Evolutionary conservation across 2,113 vertebrate genomes (phyloP), one percentile per base, ranked within the genome.

Genomic region (Dermatemys mawii): DNA sequence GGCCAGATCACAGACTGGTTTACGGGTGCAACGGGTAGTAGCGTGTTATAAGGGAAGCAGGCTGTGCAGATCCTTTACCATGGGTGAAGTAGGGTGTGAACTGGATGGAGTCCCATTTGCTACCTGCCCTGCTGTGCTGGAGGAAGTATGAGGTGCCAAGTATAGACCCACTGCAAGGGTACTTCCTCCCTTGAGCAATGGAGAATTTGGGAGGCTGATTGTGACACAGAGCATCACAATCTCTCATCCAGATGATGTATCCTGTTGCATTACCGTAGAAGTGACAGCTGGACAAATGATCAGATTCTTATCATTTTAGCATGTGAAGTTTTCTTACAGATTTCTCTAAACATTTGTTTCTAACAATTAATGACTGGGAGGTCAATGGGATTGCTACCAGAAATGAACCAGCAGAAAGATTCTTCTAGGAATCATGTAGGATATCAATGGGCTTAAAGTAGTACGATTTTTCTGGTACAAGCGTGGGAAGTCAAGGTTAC

Each of bases 341-440:
- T 48, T 84, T 44, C 55, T 46, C 57, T 70, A 50, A 60, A 63
- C 12, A 10, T 46, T 48, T 49, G 11, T 49, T 44, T 29, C 55
- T 67, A 50, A 44, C 82, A n/a, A 50, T 27, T 35, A 32, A 38
- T 50, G 48, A 22, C 21, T 11, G 12, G 49, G 63, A 49, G 22
- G 11, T 70, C 41, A 70, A 32, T 50, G 57, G 24, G 60, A 84
- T n/a, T 26, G 35, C 41, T 53, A 17, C 54, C 48, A 24, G 38
- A 49, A 78, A 50, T 0, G 1, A 67, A 14, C 35, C 27, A 0
- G 0, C 11, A n/a, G 35, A 84, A 11, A 32, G 8, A 54, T 79
- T 67, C 14, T 46, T 53, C 12, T 2, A 53, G 29, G 87, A 91
- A 83, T 0, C 0, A 5, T 21, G 0, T 0, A 54, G 9, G 21